Percentiles rank a stretch among this genome's conserved stretches.
phyloP scores from a whole-genome alignment of 2,888 invertebrate species.

The Xylocampa areola region DNA sequence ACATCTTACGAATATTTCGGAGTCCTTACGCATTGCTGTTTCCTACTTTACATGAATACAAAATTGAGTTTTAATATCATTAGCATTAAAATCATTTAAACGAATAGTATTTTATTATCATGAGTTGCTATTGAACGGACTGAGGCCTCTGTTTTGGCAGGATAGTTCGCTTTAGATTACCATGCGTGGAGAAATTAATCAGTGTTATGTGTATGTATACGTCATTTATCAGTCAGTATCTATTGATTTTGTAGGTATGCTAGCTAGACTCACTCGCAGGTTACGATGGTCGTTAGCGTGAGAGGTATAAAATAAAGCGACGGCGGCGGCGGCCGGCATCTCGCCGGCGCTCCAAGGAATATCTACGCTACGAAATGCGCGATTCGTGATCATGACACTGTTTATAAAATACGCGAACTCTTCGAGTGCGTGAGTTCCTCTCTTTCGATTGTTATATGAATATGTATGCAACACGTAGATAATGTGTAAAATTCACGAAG shows the following conservation, averaged over 20 bases:
- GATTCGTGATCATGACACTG: conserved; percentile 59
- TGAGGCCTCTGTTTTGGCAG: too few species aligned
- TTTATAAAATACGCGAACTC: conserved; percentile 64
- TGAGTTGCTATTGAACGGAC: too few species aligned
- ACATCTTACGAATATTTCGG: conserved; percentile 53
- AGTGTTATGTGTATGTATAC: background rate
- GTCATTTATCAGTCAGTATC: too few species aligned
- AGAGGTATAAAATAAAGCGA: too few species aligned
- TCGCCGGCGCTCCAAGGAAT: conserved; percentile 27
- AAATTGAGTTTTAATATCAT: background rate
- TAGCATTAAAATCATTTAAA: background rate
- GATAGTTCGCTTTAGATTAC: background rate
- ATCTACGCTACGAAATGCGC: conserved; percentile 21
- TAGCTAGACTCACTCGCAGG: background rate
- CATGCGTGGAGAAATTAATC: background rate
- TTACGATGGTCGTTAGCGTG: background rate
- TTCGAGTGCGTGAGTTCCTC: conserved; percentile 60
- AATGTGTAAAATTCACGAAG: background rate
- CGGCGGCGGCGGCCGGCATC: conserved; percentile 28
- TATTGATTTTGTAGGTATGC: too few species aligned
- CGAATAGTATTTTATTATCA: background rate
- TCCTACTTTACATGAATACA: conserved; percentile 5
- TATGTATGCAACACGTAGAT: conserved; percentile 10
- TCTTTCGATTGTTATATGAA: conserved; percentile 26
- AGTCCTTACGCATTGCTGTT: conserved; percentile 6